Conservation (phyloP, 2,888 invertebrate species). For the Ichneumoninae sp. region DNA sequence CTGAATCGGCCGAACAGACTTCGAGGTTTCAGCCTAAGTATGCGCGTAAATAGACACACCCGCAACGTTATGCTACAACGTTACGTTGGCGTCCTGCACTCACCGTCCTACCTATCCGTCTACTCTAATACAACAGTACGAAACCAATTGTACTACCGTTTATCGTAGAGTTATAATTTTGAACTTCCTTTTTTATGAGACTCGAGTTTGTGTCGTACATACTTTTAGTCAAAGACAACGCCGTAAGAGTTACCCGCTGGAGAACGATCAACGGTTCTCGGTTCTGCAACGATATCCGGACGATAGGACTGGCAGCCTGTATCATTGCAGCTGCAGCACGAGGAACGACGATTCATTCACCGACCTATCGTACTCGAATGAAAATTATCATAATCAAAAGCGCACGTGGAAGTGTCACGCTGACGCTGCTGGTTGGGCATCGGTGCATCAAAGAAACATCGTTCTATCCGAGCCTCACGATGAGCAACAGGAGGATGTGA, state of each 20-base stretch:
- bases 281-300: not conserved
- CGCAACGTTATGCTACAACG: not conserved
- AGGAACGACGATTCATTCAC: slow-evolving; percentile 23
- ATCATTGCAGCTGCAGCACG: not conserved
- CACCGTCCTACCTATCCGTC: slow-evolving; percentile 27
- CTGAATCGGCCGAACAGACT: slow-evolving; percentile 13
- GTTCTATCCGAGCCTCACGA: not conserved
- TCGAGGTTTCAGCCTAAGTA: not conserved
- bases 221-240: slow-evolving; percentile 17
- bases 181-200: not conserved
- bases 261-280: not conserved
- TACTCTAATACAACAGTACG: not conserved
- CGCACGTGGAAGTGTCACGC: slow-evolving; percentile 7
- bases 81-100: slow-evolving; percentile 16
- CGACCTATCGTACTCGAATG: slow-evolving; percentile 13
- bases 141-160: not conserved
- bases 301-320: not conserved
- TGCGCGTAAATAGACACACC: not conserved
- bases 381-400: not conserved
- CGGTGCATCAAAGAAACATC: not conserved
- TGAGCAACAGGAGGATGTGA: not conserved
- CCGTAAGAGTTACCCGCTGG: slow-evolving; percentile 40
- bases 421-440: not conserved
- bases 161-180: not conserved
- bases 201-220: not conserved